These are phyloP conservation scores for Patella pellucida DNA, from an alignment of 2,888 invertebrate genomes.

Conservation along the genomic window DNA sequence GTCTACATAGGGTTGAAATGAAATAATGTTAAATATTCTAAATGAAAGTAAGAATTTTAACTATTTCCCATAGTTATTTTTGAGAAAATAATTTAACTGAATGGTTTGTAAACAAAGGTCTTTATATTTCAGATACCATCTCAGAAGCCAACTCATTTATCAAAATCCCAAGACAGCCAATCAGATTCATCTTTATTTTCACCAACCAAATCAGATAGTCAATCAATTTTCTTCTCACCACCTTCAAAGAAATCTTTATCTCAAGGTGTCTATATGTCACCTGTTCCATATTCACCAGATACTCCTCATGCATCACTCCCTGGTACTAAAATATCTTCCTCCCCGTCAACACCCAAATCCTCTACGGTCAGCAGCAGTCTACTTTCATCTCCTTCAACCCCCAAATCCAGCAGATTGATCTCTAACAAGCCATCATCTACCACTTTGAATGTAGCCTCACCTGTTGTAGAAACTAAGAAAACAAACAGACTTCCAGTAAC, in stretches of 20 bases:
- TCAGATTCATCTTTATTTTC: constrained; percentile 32
- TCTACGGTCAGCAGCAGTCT: not conserved
- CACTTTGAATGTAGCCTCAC: too few relatives aligned
- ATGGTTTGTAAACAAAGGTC: too few relatives aligned
- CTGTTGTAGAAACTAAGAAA: too few relatives aligned
- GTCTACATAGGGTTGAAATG: too few relatives aligned
- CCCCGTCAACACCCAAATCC: not conserved
- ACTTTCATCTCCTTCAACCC: not conserved
- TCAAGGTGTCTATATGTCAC: not conserved
- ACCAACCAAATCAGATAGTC: constrained; percentile 17
- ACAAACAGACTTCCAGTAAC: too few relatives aligned
- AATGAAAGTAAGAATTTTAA: too few relatives aligned
- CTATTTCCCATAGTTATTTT: too few relatives aligned
- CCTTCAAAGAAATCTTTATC: not conserved
- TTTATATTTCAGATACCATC: not conserved
- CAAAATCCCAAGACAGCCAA: constrained; percentile 14
- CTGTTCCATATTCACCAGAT: not conserved
- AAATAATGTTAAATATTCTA: too few relatives aligned
- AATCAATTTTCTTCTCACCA: not conserved
- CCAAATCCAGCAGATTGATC: not conserved
- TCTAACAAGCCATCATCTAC: not conserved
- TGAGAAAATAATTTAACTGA: too few relatives aligned
- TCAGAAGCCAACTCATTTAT: not conserved
- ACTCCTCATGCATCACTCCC: not conserved
- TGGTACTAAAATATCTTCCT: not conserved